Base-by-base conservation (phyloP, 2,113 vertebrate genomes). In the Panthera tigris region DNA sequence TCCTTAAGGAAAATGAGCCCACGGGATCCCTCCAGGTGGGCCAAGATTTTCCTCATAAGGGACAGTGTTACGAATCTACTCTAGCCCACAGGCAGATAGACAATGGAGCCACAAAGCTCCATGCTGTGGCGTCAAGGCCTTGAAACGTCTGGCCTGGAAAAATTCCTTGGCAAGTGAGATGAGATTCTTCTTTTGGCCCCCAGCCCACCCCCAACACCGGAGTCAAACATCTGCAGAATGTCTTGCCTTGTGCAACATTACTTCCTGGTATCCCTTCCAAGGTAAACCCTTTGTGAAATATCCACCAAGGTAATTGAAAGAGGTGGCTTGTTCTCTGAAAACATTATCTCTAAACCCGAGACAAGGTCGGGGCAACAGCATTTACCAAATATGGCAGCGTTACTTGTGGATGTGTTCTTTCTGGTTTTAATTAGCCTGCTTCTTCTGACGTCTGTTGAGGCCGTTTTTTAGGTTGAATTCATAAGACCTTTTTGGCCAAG, bases 361-460 rank as follows among this genome's bases (percentile, higher is more conserved):
- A 52, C 25, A 27, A 23, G 10, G 25, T 1, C 25, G 68, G 33
- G 29, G n/a, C 45, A 27, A 33, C 45, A 3, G 23, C 3, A 1
- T 23, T 71, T 9, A 55, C 78, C 50, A 31, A 85, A 89, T 91
- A 66, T 5, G 73, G 69, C 50, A 78, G 36, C 0, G 0, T 48
- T 15, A 0, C 10, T 33, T n/a, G 45, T 14, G 31, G 82, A 15
- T 6, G 16, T 11, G 33, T 23, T 79, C 81, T 45, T 41, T 86
- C 89, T 83, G 92, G n/a, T 29, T 96, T 73, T 73, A n/a, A 65
- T 92, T 83, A 86, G 90, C 52, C 65, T 23, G 55, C 36, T 11
- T 50, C 61, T 85, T 18, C 41, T 7, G 31, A 29, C 3, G 5
- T 95, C 88, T 14, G 0, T 15, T n/a, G 90, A 89, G 52, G 61